Conservation (phyloP, 2,888 invertebrate genomes). For the Tubulanus polymorphus region DNA sequence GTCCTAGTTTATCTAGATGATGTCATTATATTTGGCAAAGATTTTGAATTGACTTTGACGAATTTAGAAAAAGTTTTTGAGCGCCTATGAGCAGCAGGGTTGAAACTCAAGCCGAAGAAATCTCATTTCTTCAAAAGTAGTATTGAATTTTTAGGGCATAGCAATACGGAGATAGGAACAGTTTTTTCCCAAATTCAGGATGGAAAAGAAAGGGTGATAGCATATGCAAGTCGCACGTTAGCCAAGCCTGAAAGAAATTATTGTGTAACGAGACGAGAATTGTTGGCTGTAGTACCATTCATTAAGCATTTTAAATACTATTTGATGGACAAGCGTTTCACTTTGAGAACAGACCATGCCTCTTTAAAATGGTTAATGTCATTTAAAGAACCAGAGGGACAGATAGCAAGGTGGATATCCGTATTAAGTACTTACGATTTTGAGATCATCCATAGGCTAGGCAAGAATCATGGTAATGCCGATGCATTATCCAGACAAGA, state of each 20-base stretch:
- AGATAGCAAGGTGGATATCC: slow-evolving; percentile 12
- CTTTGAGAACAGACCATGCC: slow-evolving; percentile 11
- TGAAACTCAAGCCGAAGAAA: slow-evolving; percentile 20
- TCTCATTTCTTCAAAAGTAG: slow-evolving; percentile 6
- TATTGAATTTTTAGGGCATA: slow-evolving; percentile 13
- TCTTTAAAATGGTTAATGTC: slow-evolving; percentile 9
- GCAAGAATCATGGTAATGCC: slow-evolving; percentile 4
- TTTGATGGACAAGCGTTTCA: slow-evolving; percentile 7
- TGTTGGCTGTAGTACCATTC: slow-evolving; percentile 8
- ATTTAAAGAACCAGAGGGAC: slow-evolving; percentile 8
- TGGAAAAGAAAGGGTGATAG: slow-evolving; percentile 12
- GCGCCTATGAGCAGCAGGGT: slow-evolving; percentile 11
- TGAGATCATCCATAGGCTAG: slow-evolving; percentile 4
- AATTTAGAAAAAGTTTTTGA: slow-evolving; percentile 12
- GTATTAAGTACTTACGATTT: slow-evolving; percentile 7
- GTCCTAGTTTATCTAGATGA: slow-evolving; percentile 18
- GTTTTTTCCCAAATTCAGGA: slow-evolving; percentile 11
- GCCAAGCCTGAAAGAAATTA: slow-evolving; percentile 10
- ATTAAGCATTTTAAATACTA: slow-evolving; percentile 10
- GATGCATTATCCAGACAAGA: slow-evolving; percentile 1
- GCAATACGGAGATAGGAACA: slow-evolving; percentile 6
- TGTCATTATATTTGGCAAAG: slow-evolving; percentile 7
- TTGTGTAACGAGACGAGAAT: slow-evolving; percentile 14
- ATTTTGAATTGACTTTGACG: slow-evolving; percentile 11
- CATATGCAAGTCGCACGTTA: slow-evolving; percentile 12